Evolutionary conservation across 2,888 invertebrate genomes (phyloP).

Genomic region (Meta bourneti): DNA sequence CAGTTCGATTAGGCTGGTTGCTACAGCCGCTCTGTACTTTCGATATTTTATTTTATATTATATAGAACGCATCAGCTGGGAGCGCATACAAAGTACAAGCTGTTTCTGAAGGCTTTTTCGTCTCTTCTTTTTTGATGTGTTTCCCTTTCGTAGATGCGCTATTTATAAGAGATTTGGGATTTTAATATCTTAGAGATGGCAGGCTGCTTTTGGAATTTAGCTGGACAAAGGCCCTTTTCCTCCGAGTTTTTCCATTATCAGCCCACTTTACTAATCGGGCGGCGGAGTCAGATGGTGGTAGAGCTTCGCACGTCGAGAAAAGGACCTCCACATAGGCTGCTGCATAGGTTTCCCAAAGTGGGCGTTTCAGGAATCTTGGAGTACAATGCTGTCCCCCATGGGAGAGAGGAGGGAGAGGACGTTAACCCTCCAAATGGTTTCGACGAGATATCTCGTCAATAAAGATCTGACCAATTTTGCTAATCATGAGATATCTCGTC

Average conservation of each 20-base stretch:
- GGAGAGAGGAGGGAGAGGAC: too few species aligned
- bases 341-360: too few species aligned
- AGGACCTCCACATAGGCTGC: too few species aligned
- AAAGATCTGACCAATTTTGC: too few species aligned
- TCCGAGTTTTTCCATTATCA: constrained; percentile 11
- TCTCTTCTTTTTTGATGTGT: constrained; percentile 45
- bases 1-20: constrained; percentile 63
- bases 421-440: too few species aligned
- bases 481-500: too few species aligned
- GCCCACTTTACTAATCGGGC: constrained; percentile 10
- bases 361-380: too few species aligned
- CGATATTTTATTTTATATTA: constrained; percentile 75
- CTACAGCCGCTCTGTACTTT: constrained; percentile 46
- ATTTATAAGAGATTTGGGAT: constrained; percentile 69
- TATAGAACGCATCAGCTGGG: constrained; percentile 72
- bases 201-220: constrained; percentile 31
- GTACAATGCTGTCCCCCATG: too few species aligned
- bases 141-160: constrained; percentile 42
- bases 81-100: constrained; percentile 73
- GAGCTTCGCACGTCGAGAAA: too few species aligned
- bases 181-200: constrained; percentile 66
- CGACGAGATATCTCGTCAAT: too few species aligned
- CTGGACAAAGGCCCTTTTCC: constrained; percentile 57
- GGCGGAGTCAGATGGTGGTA: background rate
- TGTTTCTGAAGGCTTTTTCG: constrained; percentile 64